Evolutionary conservation across 2,888 invertebrate genomes (phyloP), one percentile per base, ranked within the genome.

Genomic region (Orgyia antiqua): DNA sequence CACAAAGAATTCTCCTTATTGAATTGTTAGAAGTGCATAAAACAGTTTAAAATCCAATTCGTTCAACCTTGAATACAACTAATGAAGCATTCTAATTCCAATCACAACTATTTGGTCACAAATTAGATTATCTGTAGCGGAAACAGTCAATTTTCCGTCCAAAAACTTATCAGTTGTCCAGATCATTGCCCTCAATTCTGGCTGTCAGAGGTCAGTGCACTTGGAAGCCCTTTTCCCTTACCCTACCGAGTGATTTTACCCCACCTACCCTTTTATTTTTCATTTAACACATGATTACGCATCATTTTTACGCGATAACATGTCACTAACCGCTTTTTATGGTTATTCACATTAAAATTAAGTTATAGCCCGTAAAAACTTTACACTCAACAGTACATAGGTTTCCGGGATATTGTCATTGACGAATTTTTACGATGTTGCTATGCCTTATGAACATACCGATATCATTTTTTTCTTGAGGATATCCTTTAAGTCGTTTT

Each of bases 161-260:
- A 36, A 35, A 39, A 44, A 27, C 36, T 42, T 69, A 72, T 72
- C 69, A 63, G 58, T 62, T 54, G 74, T 74, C 71, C 74, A 68
- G 66, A 66, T 66, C 66, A 71, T 64, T 67, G 60, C 54, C 61
- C 66, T 58, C 64, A 62, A 68, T 63, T 49, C 51, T 51, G 35
- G 45, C 47, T 46, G 42, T 49, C 58, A 63, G 61, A 71, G 78
- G 77, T 77, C 76, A 69, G 55, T 58, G 74, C 66, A 67, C 76
- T 58, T 62, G 55, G 58, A 53, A 67, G 62, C 69, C 69, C 68
- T 71, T 73, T 54, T 38, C 42, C 53, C 46, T 15, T 47, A 27
- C 20, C 45, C 49, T 38, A 45, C 36, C 39, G 37, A 31, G 48
- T 60, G 58, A 59, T 66, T 68, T 61, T 52, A 59, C 59, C 51